A percentile compares a stretch with the other conserved stretches of the same genome.
phyloP scores from a whole-genome alignment of 2,113 vertebrate genomes.

The Bufo bufo region DNA sequence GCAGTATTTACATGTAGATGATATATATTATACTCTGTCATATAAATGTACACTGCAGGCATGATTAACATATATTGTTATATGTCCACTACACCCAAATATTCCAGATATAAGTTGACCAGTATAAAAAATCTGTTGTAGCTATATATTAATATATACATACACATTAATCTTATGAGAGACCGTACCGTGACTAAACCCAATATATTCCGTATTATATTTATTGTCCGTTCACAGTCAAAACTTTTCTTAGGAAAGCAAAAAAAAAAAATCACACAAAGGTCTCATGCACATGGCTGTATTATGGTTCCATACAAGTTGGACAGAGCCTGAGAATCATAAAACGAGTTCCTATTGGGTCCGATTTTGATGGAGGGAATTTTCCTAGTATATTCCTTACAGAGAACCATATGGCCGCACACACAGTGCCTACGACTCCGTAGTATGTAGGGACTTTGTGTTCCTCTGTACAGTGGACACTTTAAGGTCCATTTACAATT shows the following conservation, averaged over 20 bases:
- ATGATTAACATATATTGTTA: not conserved
- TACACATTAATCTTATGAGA: not conserved
- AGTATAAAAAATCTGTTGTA: not conserved
- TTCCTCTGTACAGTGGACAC: too few relatives aligned
- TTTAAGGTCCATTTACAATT: too few relatives aligned
- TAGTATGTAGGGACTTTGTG: too few relatives aligned
- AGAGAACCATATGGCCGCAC: too few relatives aligned
- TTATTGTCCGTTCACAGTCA: not conserved
- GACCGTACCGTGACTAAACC: not conserved
- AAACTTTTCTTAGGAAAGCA: too few relatives aligned
- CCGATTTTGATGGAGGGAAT: too few relatives aligned
- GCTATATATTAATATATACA: not conserved
- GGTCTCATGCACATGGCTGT: too few relatives aligned
- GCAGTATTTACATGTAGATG: conserved; percentile 14
- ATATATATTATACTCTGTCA: not conserved
- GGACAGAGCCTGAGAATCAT: too few relatives aligned
- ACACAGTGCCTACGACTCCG: too few relatives aligned
- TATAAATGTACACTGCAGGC: conserved; percentile 35
- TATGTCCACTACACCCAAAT: not conserved
- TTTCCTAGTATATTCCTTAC: not conserved
- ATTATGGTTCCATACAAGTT: too few relatives aligned
- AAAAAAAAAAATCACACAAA: too few relatives aligned
- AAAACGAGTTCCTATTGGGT: too few relatives aligned
- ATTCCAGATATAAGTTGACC: not conserved
- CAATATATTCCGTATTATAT: not conserved